These are phyloP conservation scores for Brachyhypopomus gauderio DNA, from an alignment of 2,113 vertebrate species.

Conservation along the genomic window DNA sequence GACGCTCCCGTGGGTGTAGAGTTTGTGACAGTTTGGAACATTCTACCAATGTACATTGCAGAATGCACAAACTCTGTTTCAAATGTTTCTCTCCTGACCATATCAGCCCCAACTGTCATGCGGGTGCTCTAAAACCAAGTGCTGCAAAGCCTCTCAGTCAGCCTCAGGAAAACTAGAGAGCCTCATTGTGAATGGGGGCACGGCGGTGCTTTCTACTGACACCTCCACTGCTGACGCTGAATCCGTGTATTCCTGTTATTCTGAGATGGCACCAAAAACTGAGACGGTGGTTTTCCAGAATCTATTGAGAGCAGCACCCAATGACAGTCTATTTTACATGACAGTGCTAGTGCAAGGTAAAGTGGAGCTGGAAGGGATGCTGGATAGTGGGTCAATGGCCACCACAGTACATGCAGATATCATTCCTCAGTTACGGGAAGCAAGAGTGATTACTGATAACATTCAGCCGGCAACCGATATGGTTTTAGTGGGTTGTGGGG, in stretches of 20 bases:
- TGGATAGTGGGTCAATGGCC: constrained; percentile 13
- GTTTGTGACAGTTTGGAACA: neutral
- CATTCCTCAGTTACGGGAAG: neutral
- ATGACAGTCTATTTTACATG: constrained; percentile 15
- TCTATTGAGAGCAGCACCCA: neutral
- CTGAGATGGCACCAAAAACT: neutral
- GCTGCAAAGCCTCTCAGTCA: neutral
- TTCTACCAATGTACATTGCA: neutral
- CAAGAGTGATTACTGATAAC: neutral
- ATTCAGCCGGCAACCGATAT: neutral
- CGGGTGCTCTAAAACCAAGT: too few relatives aligned
- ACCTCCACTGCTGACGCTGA: constrained; percentile 9
- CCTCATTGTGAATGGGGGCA: neutral
- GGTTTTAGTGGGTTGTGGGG: constrained; percentile 38
- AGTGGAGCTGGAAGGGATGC: neutral
- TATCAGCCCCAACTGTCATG: neutral
- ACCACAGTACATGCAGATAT: neutral
- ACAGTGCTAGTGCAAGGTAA: constrained; percentile 5
- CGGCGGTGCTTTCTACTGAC: neutral
- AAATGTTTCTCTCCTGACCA: neutral
- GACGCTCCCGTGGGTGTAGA: neutral
- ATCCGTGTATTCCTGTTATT: neutral
- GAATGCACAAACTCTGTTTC: constrained; percentile 12
- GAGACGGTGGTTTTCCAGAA: constrained; percentile 4
- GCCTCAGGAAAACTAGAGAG: too few relatives aligned